Percentiles rank a stretch among this genome's conserved stretches.
Evolutionary conservation across 2,113 vertebrate species (phyloP).

Genomic region (Chionodraco myersi): DNA sequence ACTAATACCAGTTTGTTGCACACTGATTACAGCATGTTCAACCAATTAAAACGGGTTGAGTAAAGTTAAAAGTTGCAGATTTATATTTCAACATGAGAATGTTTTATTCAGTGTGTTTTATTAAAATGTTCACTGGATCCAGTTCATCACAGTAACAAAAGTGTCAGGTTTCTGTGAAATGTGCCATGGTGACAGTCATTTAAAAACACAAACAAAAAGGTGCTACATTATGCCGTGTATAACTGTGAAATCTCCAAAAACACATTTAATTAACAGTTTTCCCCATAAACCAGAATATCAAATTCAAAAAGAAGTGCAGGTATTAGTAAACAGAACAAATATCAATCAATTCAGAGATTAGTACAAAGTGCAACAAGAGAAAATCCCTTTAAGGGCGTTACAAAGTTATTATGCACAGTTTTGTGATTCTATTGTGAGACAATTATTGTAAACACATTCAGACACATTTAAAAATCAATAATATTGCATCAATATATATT

Average conservation of each 20-base stretch:
- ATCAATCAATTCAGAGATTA: conserved; percentile 16
- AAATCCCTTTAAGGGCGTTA: conserved; percentile 5
- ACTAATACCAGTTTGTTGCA: not conserved
- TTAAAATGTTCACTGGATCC: conserved; percentile 54
- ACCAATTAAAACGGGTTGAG: not conserved
- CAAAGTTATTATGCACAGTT: conserved; percentile 43
- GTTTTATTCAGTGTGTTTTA: conserved; percentile 37
- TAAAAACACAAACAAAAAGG: conserved; percentile 36
- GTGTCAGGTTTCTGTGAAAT: conserved; percentile 30
- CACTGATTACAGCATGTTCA: no score
- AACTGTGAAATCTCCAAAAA: conserved; percentile 26
- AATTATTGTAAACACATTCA: conserved; percentile 59
- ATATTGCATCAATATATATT: conserved; percentile 53
- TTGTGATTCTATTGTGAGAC: conserved; percentile 19
- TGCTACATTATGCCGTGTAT: conserved; percentile 48
- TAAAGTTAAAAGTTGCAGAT: not conserved
- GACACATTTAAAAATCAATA: conserved; percentile 25
- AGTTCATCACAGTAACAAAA: conserved; percentile 62
- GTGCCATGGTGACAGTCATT: conserved; percentile 14
- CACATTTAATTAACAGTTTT: not conserved
- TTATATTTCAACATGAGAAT: not conserved
- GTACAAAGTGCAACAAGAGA: conserved; percentile 68
- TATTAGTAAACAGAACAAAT: conserved; percentile 44
- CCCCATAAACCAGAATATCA: conserved; percentile 3
- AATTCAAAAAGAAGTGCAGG: conserved; percentile 57